These are phyloP conservation scores for Arnoldichthys spilopterus DNA, from an alignment of 2,797 vertebrate genomes.

Conservation along the genomic window DNA sequence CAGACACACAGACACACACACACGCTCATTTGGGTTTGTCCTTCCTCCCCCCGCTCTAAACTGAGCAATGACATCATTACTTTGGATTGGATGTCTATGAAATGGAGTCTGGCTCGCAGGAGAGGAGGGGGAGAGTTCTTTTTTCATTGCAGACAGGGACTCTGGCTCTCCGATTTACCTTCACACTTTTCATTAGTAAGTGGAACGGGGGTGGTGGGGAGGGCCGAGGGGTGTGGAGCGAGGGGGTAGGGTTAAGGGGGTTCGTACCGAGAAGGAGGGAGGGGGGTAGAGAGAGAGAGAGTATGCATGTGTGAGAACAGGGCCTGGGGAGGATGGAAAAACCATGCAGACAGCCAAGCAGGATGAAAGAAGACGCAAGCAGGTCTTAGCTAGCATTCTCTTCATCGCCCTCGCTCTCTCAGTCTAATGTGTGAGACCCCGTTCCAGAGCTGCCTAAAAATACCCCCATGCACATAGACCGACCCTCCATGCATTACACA, in stretches of 20 bases:
- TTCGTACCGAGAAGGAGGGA: conserved; percentile 10
- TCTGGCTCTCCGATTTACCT: conserved; percentile 71
- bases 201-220: conserved; percentile 7
- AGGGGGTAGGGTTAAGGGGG: background rate
- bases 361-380: conserved; percentile 32
- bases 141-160: conserved; percentile 74
- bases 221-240: background rate
- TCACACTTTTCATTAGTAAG: conserved; percentile 42
- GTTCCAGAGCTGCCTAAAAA: conserved; percentile 47
- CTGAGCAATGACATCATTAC: conserved; percentile 77
- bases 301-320: conserved; percentile 10
- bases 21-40: conserved; percentile 46
- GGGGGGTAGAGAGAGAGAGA: background rate
- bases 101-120: conserved; percentile 66
- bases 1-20: conserved; percentile 43
- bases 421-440: conserved; percentile 32
- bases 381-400: conserved; percentile 39
- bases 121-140: conserved; percentile 57
- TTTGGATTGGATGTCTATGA: conserved; percentile 70
- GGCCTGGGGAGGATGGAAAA: conserved; percentile 34
- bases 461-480: conserved; percentile 18
- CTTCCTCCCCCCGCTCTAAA: conserved; percentile 66
- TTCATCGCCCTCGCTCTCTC: conserved; percentile 14
- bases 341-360: conserved; percentile 19
- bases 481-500: conserved; percentile 22